Percentiles rank a stretch among this genome's conserved stretches.
These are phyloP conservation scores for Microcebus lehilahytsara DNA, from an alignment of 2,113 vertebrate genomes.

Conservation along the genomic window DNA sequence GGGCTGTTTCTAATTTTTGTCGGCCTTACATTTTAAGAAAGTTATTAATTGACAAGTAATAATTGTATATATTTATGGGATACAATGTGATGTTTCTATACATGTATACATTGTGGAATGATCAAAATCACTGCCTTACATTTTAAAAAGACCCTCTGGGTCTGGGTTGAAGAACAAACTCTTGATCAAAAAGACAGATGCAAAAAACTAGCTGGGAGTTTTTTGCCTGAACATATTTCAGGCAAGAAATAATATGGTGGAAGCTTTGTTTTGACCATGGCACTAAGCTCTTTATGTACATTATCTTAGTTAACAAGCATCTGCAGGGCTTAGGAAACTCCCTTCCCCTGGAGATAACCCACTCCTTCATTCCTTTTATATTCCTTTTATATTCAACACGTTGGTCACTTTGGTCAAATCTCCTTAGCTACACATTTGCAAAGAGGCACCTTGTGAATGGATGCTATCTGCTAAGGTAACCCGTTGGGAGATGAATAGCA, in stretches of 20 bases:
- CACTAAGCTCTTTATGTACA: not conserved
- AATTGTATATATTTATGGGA: not conserved
- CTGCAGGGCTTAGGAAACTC: not conserved
- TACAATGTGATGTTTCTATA: not conserved
- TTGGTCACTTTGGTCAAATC: constrained; percentile 2
- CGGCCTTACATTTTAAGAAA: not conserved
- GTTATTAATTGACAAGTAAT: not conserved
- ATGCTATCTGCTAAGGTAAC: not conserved
- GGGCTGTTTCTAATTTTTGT: not conserved
- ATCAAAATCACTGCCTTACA: not conserved
- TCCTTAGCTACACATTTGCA: not conserved
- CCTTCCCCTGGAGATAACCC: constrained; percentile 30
- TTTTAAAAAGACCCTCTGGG: not conserved
- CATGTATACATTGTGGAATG: not conserved
- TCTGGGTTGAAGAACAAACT: not conserved
- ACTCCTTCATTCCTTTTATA: not conserved
- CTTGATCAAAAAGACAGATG: not conserved
- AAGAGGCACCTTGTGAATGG: constrained; percentile 20
- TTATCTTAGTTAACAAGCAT: constrained; percentile 35
- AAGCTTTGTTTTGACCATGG: not conserved
- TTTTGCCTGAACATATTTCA: not conserved
- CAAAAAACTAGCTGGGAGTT: not conserved
- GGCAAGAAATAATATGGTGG: not conserved
- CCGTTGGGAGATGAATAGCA: not conserved
- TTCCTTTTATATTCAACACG: not conserved